Evolutionary conservation across 2,797 vertebrate species (phyloP).

Genomic region (Phyllotis vaccarum): DNA sequence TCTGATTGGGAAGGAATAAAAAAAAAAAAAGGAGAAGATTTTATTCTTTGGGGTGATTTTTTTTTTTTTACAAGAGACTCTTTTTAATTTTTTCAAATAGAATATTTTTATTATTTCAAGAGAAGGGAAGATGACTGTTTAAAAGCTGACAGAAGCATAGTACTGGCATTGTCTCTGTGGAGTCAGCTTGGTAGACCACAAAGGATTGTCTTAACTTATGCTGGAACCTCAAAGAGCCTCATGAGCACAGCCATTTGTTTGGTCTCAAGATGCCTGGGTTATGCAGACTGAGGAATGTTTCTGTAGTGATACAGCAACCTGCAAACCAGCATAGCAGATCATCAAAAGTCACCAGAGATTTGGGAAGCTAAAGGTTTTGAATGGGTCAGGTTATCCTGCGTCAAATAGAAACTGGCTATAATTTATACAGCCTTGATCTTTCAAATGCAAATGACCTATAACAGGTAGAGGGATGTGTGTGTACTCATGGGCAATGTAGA

Average conservation of each 20-base stretch:
- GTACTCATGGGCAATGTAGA: neutral
- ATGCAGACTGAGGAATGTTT: slow-evolving; percentile 87
- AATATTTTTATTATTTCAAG: slow-evolving; percentile 88
- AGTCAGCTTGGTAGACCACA: slow-evolving; percentile 87
- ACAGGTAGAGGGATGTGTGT: slow-evolving; percentile 7
- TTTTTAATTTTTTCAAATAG: slow-evolving; percentile 76
- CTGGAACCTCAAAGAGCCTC: slow-evolving; percentile 88
- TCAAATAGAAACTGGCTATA: slow-evolving; percentile 81
- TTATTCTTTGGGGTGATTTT: slow-evolving; percentile 52
- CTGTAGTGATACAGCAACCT: slow-evolving; percentile 80
- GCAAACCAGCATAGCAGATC: slow-evolving; percentile 76
- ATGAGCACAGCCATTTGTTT: slow-evolving; percentile 90
- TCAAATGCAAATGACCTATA: slow-evolving; percentile 39
- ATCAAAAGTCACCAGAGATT: slow-evolving; percentile 74
- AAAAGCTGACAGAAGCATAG: slow-evolving; percentile 90
- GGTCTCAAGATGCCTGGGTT: slow-evolving; percentile 87
- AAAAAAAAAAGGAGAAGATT: slow-evolving; percentile 74
- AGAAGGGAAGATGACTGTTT: slow-evolving; percentile 89
- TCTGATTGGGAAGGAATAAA: slow-evolving; percentile 80
- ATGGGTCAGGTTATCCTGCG: slow-evolving; percentile 77
- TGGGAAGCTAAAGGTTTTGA: slow-evolving; percentile 76
- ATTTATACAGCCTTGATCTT: slow-evolving; percentile 78
- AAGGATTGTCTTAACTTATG: slow-evolving; percentile 89
- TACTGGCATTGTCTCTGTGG: slow-evolving; percentile 90
- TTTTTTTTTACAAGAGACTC: neutral